phyloP scores from a whole-genome alignment of 2,888 invertebrate genomes.

The Hyppa rectilinea region DNA sequence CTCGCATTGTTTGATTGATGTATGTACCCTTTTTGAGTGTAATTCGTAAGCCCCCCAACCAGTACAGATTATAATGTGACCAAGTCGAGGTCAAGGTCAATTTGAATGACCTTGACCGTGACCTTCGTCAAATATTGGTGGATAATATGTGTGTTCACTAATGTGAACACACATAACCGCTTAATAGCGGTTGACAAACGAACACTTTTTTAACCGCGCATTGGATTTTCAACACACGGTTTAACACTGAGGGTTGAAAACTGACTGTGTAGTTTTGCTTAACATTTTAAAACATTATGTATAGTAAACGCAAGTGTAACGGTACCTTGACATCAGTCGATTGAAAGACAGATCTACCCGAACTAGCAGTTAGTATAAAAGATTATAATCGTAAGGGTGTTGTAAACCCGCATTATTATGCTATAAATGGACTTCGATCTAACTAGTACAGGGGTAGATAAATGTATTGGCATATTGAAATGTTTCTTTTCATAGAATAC shows the following conservation, averaged over 20 bases:
- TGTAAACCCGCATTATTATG: slow-evolving; percentile 51
- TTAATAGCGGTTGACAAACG: too few relatives aligned
- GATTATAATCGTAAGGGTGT: slow-evolving; percentile 38
- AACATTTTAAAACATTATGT: background rate
- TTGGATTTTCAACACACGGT: background rate
- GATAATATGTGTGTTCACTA: background rate
- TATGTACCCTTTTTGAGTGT: background rate
- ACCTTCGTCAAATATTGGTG: background rate
- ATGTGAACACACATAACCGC: too few relatives aligned
- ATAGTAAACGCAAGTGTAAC: slow-evolving; percentile 49
- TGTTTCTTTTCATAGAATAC: background rate
- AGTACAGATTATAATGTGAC: too few relatives aligned
- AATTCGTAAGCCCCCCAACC: too few relatives aligned
- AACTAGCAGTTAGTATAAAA: slow-evolving; percentile 63
- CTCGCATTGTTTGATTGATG: background rate
- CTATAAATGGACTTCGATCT: slow-evolving; percentile 65
- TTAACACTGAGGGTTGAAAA: background rate
- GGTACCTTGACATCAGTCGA: slow-evolving; percentile 56
- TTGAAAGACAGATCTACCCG: slow-evolving; percentile 63
- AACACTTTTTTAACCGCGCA: too few relatives aligned
- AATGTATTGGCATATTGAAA: slow-evolving; percentile 29
- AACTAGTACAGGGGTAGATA: slow-evolving; percentile 50
- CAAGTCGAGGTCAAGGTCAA: too few relatives aligned
- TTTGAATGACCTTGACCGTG: background rate
- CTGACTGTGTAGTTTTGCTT: background rate